phyloP scores from a whole-genome alignment of 1,140 invertebrate species.

The Bombus ignitus region DNA sequence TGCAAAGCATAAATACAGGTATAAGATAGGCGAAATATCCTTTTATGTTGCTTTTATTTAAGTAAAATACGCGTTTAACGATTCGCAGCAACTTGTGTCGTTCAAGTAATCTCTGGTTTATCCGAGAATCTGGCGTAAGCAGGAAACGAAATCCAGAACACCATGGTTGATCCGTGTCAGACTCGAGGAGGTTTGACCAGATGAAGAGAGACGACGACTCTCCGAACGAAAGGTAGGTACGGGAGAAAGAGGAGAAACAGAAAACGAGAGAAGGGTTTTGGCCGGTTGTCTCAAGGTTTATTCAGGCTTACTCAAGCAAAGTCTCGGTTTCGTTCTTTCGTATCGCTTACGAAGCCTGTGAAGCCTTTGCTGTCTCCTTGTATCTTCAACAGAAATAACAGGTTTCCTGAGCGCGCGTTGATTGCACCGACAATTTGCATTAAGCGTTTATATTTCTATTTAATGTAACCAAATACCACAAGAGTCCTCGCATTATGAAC shows the following conservation, averaged over 20 bases:
- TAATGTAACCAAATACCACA: constrained; percentile 13
- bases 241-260: constrained; percentile 15
- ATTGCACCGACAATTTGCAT: constrained; percentile 39
- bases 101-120: constrained; percentile 11
- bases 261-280: constrained; percentile 57
- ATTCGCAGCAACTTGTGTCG: constrained; percentile 22
- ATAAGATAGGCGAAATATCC: not conserved
- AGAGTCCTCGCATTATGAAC: not conserved
- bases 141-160: constrained; percentile 49
- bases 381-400: constrained; percentile 59
- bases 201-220: constrained; percentile 5
- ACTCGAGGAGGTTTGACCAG: not conserved
- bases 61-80: not conserved
- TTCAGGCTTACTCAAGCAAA: constrained; percentile 47
- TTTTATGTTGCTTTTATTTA: not conserved
- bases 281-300: constrained; percentile 58
- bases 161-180: constrained; percentile 22
- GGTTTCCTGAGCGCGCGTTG: constrained; percentile 40
- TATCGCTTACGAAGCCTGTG: constrained; percentile 58
- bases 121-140: constrained; percentile 16
- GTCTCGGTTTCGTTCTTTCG: constrained; percentile 59
- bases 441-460: constrained; percentile 29
- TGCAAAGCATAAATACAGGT: not conserved
- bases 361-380: constrained; percentile 55
- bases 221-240: not conserved